Base-by-base conservation (phyloP, 2,888 invertebrate genomes). In the Teleogryllus oceanicus region DNA sequence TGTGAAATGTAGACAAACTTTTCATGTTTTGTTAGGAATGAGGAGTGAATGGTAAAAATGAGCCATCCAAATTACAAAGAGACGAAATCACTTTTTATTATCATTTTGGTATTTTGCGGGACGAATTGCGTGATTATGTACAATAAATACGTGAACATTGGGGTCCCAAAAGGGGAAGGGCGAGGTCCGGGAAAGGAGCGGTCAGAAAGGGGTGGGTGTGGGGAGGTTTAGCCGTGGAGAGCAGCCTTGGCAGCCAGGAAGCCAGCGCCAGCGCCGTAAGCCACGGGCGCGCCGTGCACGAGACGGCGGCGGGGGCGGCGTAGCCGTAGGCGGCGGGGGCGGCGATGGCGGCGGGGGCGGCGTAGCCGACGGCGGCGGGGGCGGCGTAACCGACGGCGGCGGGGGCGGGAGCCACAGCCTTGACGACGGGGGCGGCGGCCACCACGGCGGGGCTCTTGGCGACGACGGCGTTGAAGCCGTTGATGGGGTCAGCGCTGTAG, bases 311-410 rank as follows among this genome's bases (percentile, higher is more conserved):
- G 82, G 80, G 37, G 37, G 37, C 37, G 37, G 37, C 37, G 37
- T 8, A 5, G 37, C 37, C 8, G 37, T 5, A 1, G 37, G 37
- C 37, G 37, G 37, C 37, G 37, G 37, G 37, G 8, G 37, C 37
- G 1, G 37, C 37, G 75, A 50, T 77, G 89, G 79, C 90, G 89
- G 80, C 75, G 37, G 37, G 37, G 37, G 37, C 37, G 8, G 37
- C 37, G 37, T 8, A 5, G 37, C 37, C 8, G 8, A 8, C 5
- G 37, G 37, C 37, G 37, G 37, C 37, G 37, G 37, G 37, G 8
- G 37, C 37, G 37, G 37, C 37, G 37, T 37, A 37, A 8, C 37
- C 37, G 89, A 37, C 37, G 21, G 80, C 80, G 16, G 78, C 50
- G 24, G 79, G 76, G 62, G 62, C 16, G 62, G 62, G 16, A n/a